Conservation (phyloP, 1,140 invertebrate species). For the Proales similis region DNA sequence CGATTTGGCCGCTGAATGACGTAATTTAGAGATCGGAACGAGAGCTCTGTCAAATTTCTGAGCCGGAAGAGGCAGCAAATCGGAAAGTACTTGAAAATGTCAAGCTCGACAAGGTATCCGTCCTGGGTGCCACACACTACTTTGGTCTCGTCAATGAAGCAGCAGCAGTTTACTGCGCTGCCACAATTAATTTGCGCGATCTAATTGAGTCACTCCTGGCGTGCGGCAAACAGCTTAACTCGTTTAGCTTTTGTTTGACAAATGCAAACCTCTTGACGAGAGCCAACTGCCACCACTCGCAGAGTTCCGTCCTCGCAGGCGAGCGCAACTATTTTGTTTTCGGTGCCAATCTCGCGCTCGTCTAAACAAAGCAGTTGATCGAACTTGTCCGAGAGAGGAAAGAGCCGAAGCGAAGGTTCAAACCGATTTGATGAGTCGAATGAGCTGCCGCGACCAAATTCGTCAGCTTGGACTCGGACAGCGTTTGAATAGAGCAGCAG, state of each 20-base stretch:
- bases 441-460: not conserved
- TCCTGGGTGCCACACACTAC: slow-evolving; percentile 52
- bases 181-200: slow-evolving; percentile 47
- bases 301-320: slow-evolving; percentile 62
- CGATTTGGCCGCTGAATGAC: not conserved
- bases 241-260: not conserved
- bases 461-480: slow-evolving; percentile 6
- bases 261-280: slow-evolving; percentile 51
- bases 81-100: slow-evolving; percentile 42
- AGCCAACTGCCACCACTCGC: slow-evolving; percentile 58
- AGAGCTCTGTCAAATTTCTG: not conserved
- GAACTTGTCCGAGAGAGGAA: not conserved
- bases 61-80: not conserved
- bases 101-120: slow-evolving; percentile 47
- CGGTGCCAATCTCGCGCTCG: slow-evolving; percentile 61
- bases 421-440: not conserved
- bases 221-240: slow-evolving; percentile 5
- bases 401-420: not conserved
- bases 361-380: slow-evolving; percentile 43
- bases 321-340: slow-evolving; percentile 60
- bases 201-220: slow-evolving; percentile 40
- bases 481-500: slow-evolving; percentile 18
- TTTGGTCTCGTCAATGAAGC: slow-evolving; percentile 45
- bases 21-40: not conserved
- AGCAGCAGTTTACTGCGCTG: slow-evolving; percentile 55